phyloP scores from a whole-genome alignment of 2,113 vertebrate species.

The Thomomys bottae region DNA sequence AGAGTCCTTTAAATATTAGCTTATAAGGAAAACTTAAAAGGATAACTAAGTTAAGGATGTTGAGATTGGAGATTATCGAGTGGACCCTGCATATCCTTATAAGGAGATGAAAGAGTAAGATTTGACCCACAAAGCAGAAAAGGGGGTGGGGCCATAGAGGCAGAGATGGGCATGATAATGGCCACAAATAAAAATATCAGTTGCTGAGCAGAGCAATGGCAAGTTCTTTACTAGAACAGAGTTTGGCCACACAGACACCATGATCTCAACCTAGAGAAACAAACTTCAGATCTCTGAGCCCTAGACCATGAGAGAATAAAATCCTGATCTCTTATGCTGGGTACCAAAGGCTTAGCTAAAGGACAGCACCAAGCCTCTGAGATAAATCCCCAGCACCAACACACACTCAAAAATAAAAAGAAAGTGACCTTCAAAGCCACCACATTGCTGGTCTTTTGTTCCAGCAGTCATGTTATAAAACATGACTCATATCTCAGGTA shows the following conservation, averaged over 20 bases:
- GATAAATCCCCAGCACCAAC: too few species aligned
- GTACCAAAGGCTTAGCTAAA: too few species aligned
- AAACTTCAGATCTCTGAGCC: not conserved
- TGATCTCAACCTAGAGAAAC: not conserved
- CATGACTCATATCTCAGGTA: too few species aligned
- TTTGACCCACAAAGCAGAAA: not conserved
- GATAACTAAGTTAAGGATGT: not conserved
- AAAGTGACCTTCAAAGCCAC: not conserved
- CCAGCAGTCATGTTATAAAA: not conserved
- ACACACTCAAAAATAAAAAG: too few species aligned
- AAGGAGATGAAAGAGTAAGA: not conserved
- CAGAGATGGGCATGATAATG: not conserved
- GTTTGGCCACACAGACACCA: not conserved
- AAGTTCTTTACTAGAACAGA: not conserved
- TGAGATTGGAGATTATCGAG: not conserved
- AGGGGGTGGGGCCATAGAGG: not conserved
- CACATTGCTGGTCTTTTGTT: not conserved
- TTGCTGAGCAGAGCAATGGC: not conserved
- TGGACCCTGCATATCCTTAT: not conserved
- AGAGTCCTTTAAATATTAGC: not conserved
- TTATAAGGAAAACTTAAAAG: not conserved
- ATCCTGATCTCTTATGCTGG: not conserved
- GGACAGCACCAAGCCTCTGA: too few species aligned
- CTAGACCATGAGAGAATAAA: not conserved
- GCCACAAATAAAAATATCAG: not conserved